Evolutionary conservation across 2,797 vertebrate species (phyloP), one percentile per base, ranked within the genome.

Genomic region (Malurus splendens): DNA sequence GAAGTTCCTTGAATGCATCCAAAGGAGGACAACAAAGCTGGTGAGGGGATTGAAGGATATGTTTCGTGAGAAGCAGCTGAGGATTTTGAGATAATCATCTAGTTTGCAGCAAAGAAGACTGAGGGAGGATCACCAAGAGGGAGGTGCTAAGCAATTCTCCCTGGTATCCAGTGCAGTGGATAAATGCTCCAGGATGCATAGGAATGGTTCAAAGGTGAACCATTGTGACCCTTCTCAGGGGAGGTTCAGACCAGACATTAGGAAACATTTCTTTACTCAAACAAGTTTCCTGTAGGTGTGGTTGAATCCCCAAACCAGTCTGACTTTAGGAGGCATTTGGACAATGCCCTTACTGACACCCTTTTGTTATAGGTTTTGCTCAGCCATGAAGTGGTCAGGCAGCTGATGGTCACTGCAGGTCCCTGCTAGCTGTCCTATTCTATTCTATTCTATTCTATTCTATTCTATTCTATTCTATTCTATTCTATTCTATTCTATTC

Each of bases 131-230:
- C 7, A 4, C 24, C 30, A 41, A 62, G n/a, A 66, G 4, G 6
- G 36, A 70, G 45, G 14, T 61, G 10, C 16, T 76, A 39, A 48
- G 4, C n/a, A 76, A 16, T 48, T 27, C n/a, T 61, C 17, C 11
- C 12, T 56, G 30, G 8, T 6, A 61, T 50, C 20, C 39, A 54
- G 27, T 20, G 44, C 30, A 2, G n/a, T 25, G n/a, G 13, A 6
- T 38, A 38, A 7, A 18, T 18, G 9, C 42, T 50, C 9, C 32
- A 70, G 56, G 10, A 57, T 1, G 1, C 3, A 0, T 27, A 15
- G 14, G 25, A 79, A 61, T 14, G 18, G 14, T 36, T 66, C 30
- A 70, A 80, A 54, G 7, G 12, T 25, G 10, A 57, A 38, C 8
- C 3, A 27, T 36, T 57, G 18, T 47, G 41, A 59, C 33, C 8